Evolutionary conservation across 2,113 vertebrate genomes (phyloP).

Genomic region (Dicrurus megarhynchus): DNA sequence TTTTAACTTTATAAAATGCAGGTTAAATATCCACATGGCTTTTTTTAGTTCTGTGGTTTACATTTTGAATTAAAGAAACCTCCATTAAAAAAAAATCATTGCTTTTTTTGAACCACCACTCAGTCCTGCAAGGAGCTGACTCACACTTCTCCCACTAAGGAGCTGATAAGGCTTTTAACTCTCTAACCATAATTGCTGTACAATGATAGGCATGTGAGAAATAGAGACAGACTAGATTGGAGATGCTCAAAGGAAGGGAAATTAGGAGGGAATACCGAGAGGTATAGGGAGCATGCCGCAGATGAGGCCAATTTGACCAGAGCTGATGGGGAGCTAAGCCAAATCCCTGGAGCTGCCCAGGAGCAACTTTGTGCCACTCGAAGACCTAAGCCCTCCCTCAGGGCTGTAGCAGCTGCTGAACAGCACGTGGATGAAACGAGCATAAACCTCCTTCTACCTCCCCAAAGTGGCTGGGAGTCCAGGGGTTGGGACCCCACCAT

Average conservation of each 20-base stretch:
- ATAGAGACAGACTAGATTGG: background rate
- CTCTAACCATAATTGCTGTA: background rate
- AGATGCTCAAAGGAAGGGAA: background rate
- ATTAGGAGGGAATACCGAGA: background rate
- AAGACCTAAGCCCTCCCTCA: background rate
- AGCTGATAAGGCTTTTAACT: background rate
- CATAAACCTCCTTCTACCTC: background rate
- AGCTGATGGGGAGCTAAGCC: background rate
- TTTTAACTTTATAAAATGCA: background rate
- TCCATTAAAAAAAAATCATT: background rate
- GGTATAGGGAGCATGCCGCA: background rate
- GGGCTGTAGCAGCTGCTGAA: background rate
- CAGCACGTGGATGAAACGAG: background rate
- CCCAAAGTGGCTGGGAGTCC: background rate
- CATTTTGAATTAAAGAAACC: background rate
- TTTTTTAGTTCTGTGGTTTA: background rate
- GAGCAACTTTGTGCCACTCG: accelerated
- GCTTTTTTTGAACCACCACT: background rate
- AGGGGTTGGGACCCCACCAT: accelerated
- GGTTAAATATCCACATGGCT: background rate
- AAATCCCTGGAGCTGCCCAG: background rate
- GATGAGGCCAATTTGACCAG: background rate
- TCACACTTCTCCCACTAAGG: background rate
- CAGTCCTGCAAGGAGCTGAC: background rate
- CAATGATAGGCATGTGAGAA: background rate